phyloP scores from a whole-genome alignment of 2,113 vertebrate species.

The Cinclus cinclus region DNA sequence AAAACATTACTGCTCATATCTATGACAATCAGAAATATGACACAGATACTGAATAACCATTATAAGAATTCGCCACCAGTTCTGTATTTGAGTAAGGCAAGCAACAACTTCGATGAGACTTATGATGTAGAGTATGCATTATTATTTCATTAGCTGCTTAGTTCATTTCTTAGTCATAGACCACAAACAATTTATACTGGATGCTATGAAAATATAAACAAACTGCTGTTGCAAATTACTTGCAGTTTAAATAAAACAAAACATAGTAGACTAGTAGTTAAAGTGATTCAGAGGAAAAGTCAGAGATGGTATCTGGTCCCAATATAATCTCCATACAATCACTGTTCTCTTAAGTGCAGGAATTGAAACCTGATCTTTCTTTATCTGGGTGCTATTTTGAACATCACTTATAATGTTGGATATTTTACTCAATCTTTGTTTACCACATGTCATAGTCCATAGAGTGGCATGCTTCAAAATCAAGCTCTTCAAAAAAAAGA shows the following conservation, averaged over 20 bases:
- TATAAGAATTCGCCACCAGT: not conserved
- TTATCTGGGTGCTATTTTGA: not conserved
- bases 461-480: not conserved
- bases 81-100: not conserved
- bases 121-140: not conserved
- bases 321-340: not conserved
- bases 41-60: not conserved
- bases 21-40: not conserved
- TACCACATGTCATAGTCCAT: not conserved
- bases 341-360: not conserved
- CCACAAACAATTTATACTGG: not conserved
- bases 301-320: not conserved
- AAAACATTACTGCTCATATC: not conserved
- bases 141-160: not conserved
- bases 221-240: not conserved
- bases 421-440: not conserved
- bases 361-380: not conserved
- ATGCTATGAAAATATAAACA: not conserved
- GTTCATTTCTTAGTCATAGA: not conserved
- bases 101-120: not conserved
- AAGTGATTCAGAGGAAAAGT: not conserved
- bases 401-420: not conserved
- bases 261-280: not conserved
- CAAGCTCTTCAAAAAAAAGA: not conserved
- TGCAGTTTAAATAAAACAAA: not conserved